phyloP scores from a whole-genome alignment of 2,888 invertebrate species.

The Melieria picta region DNA sequence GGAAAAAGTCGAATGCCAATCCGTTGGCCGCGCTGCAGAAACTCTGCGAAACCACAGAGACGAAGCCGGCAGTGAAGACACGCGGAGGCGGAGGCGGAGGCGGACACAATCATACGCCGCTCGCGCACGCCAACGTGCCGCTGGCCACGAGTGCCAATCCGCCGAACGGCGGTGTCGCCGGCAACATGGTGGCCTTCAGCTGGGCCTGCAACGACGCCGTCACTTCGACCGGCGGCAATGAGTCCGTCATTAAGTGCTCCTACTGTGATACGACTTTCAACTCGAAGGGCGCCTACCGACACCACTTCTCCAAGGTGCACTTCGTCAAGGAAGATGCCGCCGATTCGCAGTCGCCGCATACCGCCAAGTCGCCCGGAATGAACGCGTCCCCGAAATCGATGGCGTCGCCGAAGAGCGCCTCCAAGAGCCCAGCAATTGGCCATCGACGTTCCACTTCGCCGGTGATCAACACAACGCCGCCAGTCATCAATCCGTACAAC shows the following conservation, averaged over 20 bases:
- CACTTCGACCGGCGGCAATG: conserved; percentile 74
- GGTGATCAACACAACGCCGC: conserved; percentile 43
- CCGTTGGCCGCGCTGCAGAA: conserved; percentile 95
- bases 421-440: conserved; percentile 52
- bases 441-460: conserved; percentile 45
- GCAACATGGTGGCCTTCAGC: conserved; percentile 88
- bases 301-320: conserved; percentile 95
- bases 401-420: conserved; percentile 53
- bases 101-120: conserved; percentile 1
- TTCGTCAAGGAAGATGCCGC: conserved; percentile 92
- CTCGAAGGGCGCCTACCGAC: conserved; percentile 95
- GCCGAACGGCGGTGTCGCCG: conserved; percentile 67
- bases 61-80: conserved; percentile 60
- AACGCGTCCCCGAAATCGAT: conserved; percentile 53
- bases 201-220: conserved; percentile 96
- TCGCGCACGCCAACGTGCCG: background rate
- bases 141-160: conserved; percentile 20
- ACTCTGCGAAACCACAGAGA: conserved; percentile 92
- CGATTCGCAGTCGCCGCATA: conserved; percentile 71
- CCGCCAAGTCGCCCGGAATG: conserved; percentile 39
- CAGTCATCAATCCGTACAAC: conserved; percentile 72
- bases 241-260: conserved; percentile 92
- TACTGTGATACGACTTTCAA: conserved; percentile 96
- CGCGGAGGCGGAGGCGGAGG: conserved; percentile 48
- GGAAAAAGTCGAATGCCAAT: conserved; percentile 72